phyloP scores from a whole-genome alignment of 2,888 invertebrate species.

The Eupithecia centaureata region DNA sequence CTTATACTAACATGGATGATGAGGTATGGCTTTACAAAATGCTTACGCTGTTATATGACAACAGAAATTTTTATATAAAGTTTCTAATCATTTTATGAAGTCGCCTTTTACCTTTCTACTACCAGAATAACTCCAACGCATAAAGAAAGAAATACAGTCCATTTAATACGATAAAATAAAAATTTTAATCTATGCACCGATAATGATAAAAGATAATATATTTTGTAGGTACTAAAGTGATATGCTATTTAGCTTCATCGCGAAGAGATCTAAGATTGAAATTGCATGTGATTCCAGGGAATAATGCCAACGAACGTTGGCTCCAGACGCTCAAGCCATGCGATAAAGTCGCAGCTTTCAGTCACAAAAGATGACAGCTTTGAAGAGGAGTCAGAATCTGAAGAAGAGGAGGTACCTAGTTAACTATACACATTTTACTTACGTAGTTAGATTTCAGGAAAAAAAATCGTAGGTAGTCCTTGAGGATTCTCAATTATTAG shows the following conservation, averaged over 20 bases:
- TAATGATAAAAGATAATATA: background rate
- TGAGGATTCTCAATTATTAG: no score
- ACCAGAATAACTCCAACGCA: background rate
- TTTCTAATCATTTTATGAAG: background rate
- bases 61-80: background rate
- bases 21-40: slow-evolving; percentile 48
- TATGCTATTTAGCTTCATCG: background rate
- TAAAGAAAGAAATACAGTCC: background rate
- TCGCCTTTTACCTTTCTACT: background rate
- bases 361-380: slow-evolving; percentile 82
- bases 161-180: background rate
- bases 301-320: slow-evolving; percentile 75
- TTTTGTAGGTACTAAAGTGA: background rate
- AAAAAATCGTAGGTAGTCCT: no score
- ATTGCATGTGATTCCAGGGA: slow-evolving; percentile 60
- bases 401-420: slow-evolving; percentile 80
- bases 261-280: background rate
- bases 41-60: background rate
- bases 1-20: slow-evolving; percentile 62
- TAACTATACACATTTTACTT: slow-evolving; percentile 48
- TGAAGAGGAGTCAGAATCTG: slow-evolving; percentile 82
- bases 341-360: slow-evolving; percentile 74
- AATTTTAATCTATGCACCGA: background rate
- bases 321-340: slow-evolving; percentile 81
- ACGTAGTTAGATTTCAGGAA: background rate